Base-by-base conservation (phyloP, 92 coral and sea anemone genomes). In the Parazoanthus darwini region DNA sequence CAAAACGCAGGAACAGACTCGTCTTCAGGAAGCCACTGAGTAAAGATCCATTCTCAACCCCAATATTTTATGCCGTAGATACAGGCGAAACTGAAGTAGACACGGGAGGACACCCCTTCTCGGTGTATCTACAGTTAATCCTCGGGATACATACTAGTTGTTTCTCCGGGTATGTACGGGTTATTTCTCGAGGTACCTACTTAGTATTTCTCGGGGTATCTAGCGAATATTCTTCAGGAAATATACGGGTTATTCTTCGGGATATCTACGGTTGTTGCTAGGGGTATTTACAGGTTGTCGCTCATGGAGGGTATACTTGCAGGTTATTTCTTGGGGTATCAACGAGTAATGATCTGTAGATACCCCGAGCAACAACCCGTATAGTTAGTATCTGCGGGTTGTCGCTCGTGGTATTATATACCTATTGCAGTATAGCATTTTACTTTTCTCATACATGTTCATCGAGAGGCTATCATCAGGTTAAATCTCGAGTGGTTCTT, bases 21-120 rank as follows among this genome's bases (percentile, higher is more conserved):
- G 13, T 37, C 79, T 70, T 67, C 43, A 8, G 87, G 38, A 18
- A 71, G 78, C 68, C 79, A 50, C 26, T 84, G 48, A 80, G 23
- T 66, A 56, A 25, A 11, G 58, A 67, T 1, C n/a, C 22, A 39
- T 4, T 39, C 42, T 36, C 68, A 63, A 22, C 23, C 7, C 2
- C 68, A 18, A 22, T 25, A 11, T 63, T 63, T 63, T 25, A 3
- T 22, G 68, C 6, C n/a, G 4, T 16, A 18, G 20, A 1, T 6
- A 16, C 25, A 20, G 68, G 2, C 14, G n/a, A 22, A 63, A 63
- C 68, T 51, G 58, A 51, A 51, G 58, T 13, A 51, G 16, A 51
- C 16, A 51, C 58, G 16, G 58, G 13, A 46, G 33, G 33, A 29
- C 0, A 29, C 33, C 33, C 33, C 33, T 29, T 9, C 5, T 16